Evolutionary conservation across 1,140 invertebrate genomes (phyloP), one percentile per base, ranked within the genome.

Genomic region (Dendroctonus valens): DNA sequence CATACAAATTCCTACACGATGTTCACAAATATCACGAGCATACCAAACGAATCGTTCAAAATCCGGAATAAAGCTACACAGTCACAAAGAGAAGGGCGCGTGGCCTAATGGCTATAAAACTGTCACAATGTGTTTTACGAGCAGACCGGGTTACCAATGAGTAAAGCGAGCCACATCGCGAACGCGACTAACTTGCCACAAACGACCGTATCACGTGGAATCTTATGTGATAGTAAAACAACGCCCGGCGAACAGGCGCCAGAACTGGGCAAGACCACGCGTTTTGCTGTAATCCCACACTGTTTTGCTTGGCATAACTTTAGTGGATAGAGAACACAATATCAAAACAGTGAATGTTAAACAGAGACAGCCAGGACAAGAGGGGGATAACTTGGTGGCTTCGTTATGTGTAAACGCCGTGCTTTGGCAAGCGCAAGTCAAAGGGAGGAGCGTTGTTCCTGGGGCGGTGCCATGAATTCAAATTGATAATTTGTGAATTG

Each of bases 231-330:
- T 77, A 77, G 73, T 78, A 76, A 77, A 71, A 71, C 71, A 72
- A 74, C 71, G 72, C 74, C 72, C 75, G 76, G 70, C 69, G 72
- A 76, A 72, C 75, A 74, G 75, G 72, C 77, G 76, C 73, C 73
- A 76, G 73, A 68, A 77, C 77, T 75, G 70, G 81, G 81, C 81
- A 83, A 83, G 83, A 81, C 81, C 83, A 83, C 83, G 82, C 82
- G 82, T 84, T 83, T 82, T 65, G 42, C 52, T 38, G 37, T 55
- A 65, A 67, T 67, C 65, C 65, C 65, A 67, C 65, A 59, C 58
- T 67, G 55, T 59, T 65, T 65, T 59, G 41, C 48, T 39, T 51
- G 37, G 48, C 39, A 52, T 46, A 50, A 59, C 55, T 55, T 48
- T 14, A 37, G 40, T 15, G 11, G 52, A 65, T 11, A 59, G 41